Evolutionary conservation across 2,888 invertebrate species (phyloP), one percentile per base, ranked within the genome.

Genomic region (Diarsia dahlii): DNA sequence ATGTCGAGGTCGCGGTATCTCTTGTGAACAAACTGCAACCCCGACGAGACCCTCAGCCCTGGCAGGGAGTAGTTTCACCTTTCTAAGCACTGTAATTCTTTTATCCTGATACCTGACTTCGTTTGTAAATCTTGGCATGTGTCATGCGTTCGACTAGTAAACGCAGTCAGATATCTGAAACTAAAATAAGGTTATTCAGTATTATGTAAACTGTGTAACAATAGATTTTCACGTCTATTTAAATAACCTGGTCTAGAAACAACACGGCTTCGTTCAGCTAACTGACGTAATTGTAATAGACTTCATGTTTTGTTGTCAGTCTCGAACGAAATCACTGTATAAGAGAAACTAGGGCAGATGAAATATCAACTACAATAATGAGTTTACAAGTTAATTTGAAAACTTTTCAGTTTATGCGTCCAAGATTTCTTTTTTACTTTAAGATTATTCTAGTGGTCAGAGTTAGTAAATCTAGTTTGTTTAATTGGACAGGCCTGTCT

Each of bases 221-320:
- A 34, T 58, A 20, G 39, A 54, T 77, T 39, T 72, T n/a, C 54
- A 60, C 70, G 58, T 75, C 20, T 34, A 62, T 72, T 66, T 70
- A 60, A 67, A 76, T 70, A 56, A 45, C 56, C 66, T 45, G 58
- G 3, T 58, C 69, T 54, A 34, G 66, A 64, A 62, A 60, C 34
- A 56, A 23, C 74, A 50, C 28, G n/a, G 56, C 71, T 63, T 54
- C 20, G 58, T 63, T 52, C 15, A 20, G 28, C n/a, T 45, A 45
- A 79, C 66, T 72, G 71, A 79, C 81, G 45, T 79, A 81, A 77
- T 69, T 77, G 60, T 69, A 50, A 81, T 66, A 48, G 13, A 46
- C 64, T 48, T 71, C 60, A 62, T 69, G 66, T 72, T 69, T 66
- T 70, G 34, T 46, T 68, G 67, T 74, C 79, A 74, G 15, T 74